Base-by-base conservation (phyloP, 2,797 vertebrate genomes). In the Carapus acus region DNA sequence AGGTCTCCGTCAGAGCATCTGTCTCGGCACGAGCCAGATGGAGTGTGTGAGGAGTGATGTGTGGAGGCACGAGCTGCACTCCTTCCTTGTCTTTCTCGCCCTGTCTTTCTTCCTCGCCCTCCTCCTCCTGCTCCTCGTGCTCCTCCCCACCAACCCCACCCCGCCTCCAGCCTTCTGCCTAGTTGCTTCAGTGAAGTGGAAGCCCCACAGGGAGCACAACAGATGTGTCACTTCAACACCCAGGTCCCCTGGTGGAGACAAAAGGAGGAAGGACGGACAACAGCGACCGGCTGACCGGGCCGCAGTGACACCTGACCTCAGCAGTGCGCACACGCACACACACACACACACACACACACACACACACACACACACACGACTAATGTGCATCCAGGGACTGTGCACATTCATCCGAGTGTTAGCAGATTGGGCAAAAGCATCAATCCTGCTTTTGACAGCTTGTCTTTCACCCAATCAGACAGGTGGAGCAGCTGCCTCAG, bases 11-110 rank as follows among this genome's bases (percentile, higher is more conserved):
- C 63, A 44, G 65, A 88, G 79, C 88, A 89, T 89, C 88, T 90
- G 88, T 51, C 76, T 61, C 67, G 79, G 61, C 74, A 72, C 2
- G 1, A 63, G 66, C 79, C 89, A 90, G 88, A 88, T 87, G 87
- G 87, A 86, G 80, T 49, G 69, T 82, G 59, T 79, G 58, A 58
- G 54, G 74, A 67, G 49, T 34, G 61, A 60, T 58, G 43, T 82
- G 83, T 85, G 69, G 37, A 87, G 86, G 81, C 86, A 87, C 60
- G 73, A 80, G 85, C 2, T 33, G 46, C 43, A 37, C 9, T 5
- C 24, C 9, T 9, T 27, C 24, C 24, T n/a, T n/a, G n/a, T n/a
- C n/a, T n/a, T n/a, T n/a, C n/a, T n/a, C n/a, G n/a, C n/a, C 24
- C 9, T 27, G 5, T 27, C 24, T 27, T 9, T 27, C 4, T 65